A percentile compares a stretch with the other conserved stretches of the same genome.
Conservation (phyloP, 2,113 vertebrate genomes). For the Coturnix japonica region DNA sequence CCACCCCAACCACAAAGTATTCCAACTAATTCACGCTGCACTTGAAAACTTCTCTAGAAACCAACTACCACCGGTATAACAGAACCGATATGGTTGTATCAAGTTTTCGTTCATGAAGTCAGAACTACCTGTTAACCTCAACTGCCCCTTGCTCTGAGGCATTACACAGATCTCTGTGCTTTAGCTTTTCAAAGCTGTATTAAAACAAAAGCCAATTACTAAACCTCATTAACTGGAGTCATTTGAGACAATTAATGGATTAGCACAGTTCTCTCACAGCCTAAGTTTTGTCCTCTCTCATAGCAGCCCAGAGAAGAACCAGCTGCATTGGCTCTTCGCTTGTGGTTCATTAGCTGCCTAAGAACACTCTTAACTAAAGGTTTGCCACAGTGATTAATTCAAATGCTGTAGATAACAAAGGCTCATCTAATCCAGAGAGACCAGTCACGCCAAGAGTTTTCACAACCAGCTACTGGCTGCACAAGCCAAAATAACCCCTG, state of each 20-base stretch:
- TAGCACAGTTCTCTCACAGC: neutral
- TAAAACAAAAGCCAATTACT: constrained; percentile 75
- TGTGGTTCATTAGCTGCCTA: constrained; percentile 38
- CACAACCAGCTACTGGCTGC: neutral
- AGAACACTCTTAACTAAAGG: constrained; percentile 18
- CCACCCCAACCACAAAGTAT: neutral
- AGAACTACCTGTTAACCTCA: neutral
- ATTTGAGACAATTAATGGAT: constrained; percentile 55
- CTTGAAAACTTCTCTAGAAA: no score
- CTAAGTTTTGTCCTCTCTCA: neutral
- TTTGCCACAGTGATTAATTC: constrained; percentile 56
- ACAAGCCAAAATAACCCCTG: constrained; percentile 14
- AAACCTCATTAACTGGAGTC: constrained; percentile 62
- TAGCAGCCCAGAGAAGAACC: neutral
- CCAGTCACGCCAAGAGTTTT: constrained; percentile 12
- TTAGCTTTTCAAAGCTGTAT: constrained; percentile 73
- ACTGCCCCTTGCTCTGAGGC: neutral
- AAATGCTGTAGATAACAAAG: constrained; percentile 40
- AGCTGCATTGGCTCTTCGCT: constrained; percentile 3
- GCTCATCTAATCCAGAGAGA: constrained; percentile 3
- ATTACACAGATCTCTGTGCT: constrained; percentile 30
- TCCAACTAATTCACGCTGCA: no score
- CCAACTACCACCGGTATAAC: no score
- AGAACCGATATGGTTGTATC: no score
- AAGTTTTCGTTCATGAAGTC: no score